Conservation (phyloP, 2,888 invertebrate genomes). For the Chrysolina oricalcia region DNA sequence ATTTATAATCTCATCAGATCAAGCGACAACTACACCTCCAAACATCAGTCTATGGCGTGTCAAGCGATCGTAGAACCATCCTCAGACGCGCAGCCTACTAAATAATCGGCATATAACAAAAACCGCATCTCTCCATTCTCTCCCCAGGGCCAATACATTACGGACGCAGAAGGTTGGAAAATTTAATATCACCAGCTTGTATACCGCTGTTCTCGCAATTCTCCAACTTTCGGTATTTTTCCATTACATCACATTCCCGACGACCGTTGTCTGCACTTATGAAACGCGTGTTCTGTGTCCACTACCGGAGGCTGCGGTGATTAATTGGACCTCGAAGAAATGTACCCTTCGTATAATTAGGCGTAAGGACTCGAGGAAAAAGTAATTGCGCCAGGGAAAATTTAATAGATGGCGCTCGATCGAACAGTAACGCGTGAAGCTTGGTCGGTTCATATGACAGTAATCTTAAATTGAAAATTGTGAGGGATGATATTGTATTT, state of each 20-base stretch:
- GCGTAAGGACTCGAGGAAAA: slow-evolving; percentile 60
- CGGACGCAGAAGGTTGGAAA: slow-evolving; percentile 71
- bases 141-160: slow-evolving; percentile 69
- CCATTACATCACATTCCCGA: slow-evolving; percentile 70
- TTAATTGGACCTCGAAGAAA: slow-evolving; percentile 60
- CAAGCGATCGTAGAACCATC: slow-evolving; percentile 5
- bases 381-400: slow-evolving; percentile 58
- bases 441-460: too few relatives aligned
- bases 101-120: slow-evolving; percentile 68
- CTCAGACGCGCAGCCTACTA: slow-evolving; percentile 58
- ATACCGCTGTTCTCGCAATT: slow-evolving; percentile 68
- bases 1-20: too few relatives aligned
- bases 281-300: slow-evolving; percentile 65
- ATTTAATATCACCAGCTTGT: slow-evolving; percentile 72
- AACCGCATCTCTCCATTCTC: slow-evolving; percentile 68
- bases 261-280: slow-evolving; percentile 64
- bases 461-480: background rate
- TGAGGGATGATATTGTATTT: too few relatives aligned
- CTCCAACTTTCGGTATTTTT: slow-evolving; percentile 71
- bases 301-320: slow-evolving; percentile 52
- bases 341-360: slow-evolving; percentile 60
- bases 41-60: background rate
- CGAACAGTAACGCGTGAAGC: background rate
- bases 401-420: slow-evolving; percentile 44
- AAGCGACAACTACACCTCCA: too few relatives aligned